Conservation (phyloP, 2,113 vertebrate genomes). For the Atractosteus spatula region DNA sequence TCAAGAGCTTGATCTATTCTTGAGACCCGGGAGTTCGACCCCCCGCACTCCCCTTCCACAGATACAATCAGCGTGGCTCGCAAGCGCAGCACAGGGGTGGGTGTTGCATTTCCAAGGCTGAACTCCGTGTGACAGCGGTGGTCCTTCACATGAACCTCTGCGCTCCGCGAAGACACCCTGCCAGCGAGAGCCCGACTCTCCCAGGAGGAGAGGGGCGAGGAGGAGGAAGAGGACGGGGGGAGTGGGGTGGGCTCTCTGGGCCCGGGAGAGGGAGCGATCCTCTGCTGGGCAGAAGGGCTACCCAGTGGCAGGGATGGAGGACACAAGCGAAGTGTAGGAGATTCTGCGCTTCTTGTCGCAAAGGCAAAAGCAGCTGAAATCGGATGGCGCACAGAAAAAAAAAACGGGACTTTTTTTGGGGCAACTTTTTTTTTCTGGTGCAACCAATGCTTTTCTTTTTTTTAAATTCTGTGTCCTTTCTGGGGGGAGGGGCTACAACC, state of each 20-base stretch:
- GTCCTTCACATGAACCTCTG: constrained; percentile 29
- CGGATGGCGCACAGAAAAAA: not conserved
- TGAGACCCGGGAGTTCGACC: constrained; percentile 45
- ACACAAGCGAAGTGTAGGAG: not conserved
- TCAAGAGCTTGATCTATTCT: constrained; percentile 98
- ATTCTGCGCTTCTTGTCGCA: no score
- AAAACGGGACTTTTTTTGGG: not conserved
- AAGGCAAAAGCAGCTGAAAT: not conserved
- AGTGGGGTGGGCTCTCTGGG: constrained; percentile 29
- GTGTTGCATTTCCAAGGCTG: constrained; percentile 33
- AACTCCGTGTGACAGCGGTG: constrained; percentile 44
- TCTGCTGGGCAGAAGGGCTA: no score
- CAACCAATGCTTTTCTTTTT: not conserved
- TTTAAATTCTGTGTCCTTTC: no score
- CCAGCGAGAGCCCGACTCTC: not conserved
- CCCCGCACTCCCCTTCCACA: constrained; percentile 44
- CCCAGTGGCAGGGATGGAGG: not conserved
- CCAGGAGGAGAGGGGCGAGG: constrained; percentile 19
- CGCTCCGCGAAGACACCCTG: constrained; percentile 20
- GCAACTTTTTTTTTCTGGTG: not conserved
- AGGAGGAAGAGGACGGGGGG: constrained; percentile 20
- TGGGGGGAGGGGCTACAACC: no score
- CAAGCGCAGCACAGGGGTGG: constrained; percentile 18
- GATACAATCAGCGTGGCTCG: constrained; percentile 38
- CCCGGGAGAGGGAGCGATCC: constrained; percentile 33